Base-by-base conservation (phyloP, 2,113 vertebrate genomes). In the Sigmodon hispidus region DNA sequence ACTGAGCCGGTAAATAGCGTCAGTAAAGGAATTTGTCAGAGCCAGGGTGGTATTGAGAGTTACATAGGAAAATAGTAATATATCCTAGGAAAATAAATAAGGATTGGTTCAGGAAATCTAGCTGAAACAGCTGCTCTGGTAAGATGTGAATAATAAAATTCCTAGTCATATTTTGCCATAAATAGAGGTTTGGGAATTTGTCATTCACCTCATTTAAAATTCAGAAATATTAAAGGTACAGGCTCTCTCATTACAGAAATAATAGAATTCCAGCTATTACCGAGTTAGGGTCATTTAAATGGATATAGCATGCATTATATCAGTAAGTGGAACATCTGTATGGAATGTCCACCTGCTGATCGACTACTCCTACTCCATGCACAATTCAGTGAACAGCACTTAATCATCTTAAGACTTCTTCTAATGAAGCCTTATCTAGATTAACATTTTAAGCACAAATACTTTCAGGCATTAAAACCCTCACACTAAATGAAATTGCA, bases 121-220 rank as follows among this genome's bases (percentile, higher is more conserved):
- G 98, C 96, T 98, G 96, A 97, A 98, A 98, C 97, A 98, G 97
- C 97, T 96, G 91, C 94, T 93, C 96, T 97, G 96, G 63, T 97
- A 94, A 97, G 98, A 98, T 98, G 98, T 97, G 97, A 98, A 98
- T 98, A 98, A 98, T 98, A 98, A 98, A 98, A 98, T 97, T 98
- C 96, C 96, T 98, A 96, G 96, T 98, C 97, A 98, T 98, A 98
- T 98, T 98, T 98, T 98, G 97, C 98, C 94, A 97, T 98, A 98
- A 99, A 98, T 98, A 98, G 97, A 97, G 94, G 93, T 98, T 98
- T 98, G 93, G 96, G 97, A 98, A 98, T 99, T 98, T 97, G 96
- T 98, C 98, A 98, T 98, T 98, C 97, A 94, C 97, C 95, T 98
- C 98, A 97, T 98, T 99, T 98, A 98, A 98, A 98, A 98, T 98